Base-by-base conservation (phyloP, 2,113 vertebrate genomes). In the Pelvicachromis taeniatus region DNA sequence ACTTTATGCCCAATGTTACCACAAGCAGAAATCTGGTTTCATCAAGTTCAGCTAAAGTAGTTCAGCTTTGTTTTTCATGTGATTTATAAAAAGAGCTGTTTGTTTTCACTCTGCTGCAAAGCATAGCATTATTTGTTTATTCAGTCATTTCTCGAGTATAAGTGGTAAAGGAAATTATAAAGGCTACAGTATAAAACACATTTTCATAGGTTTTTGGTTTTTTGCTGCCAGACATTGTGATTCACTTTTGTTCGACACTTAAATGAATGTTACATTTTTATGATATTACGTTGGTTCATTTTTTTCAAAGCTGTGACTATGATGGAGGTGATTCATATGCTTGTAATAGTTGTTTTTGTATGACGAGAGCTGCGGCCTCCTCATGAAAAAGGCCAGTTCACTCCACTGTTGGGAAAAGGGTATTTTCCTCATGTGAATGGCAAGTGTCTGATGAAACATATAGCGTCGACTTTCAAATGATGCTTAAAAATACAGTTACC, bases 11-110 rank as follows among this genome's bases (percentile, higher is more conserved):
- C 23, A 3, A 48, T 75, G 84, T 89, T 86, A 86, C 68, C 23
- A 10, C 68, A 38, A 73, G 54, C 55, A 13, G 10, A 78, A 89
- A 92, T 88, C 82, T 82, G 75, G 40, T 85, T 82, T 48, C 56
- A 88, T 91, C 79, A 83, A 58, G 77, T 84, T 78, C 54, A 48
- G 77, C 33, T 50, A 80, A 83, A 91, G 61, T 33, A 53, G 33
- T 78, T 85, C 21, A 33, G 38, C 50, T 65, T 13, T 35, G 33
- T 29, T 77, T 82, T 65, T 78, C 52, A 86, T 86, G 52, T n/a
- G 80, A 50, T 82, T 58, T 56, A 14, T 38, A 5, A 75, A 77
- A 81, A 77, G 21, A 80, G 48, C 7, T 7, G 40, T 85, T 80
- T 70, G 83, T 80, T 85, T 70, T 35, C 19, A 70, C 68, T 56